Conservation (phyloP, 64 coral and sea anemone species). For the Cladopsammia gracilis region DNA sequence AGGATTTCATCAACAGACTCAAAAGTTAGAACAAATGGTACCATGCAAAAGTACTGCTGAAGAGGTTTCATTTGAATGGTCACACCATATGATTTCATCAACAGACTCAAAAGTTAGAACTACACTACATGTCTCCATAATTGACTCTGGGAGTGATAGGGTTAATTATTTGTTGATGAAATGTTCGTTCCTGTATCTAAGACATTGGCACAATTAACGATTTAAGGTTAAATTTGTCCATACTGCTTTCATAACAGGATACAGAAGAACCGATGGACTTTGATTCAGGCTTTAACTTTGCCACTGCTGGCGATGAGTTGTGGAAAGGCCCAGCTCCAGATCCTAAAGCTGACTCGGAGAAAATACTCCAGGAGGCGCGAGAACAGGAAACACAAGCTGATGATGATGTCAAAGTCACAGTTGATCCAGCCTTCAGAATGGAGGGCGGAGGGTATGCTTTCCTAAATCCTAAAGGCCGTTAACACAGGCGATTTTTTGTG, state of each 20-base stretch:
- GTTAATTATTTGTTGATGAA: too few species aligned
- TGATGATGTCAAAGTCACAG: slow-evolving; percentile 21
- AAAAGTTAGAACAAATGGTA: too few species aligned
- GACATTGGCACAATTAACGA: background rate
- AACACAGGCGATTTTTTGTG: too few species aligned
- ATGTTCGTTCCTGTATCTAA: too few species aligned
- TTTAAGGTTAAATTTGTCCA: background rate
- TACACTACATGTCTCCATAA: too few species aligned
- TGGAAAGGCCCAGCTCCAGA: slow-evolving; percentile 56
- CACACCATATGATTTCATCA: too few species aligned
- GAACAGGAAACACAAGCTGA: slow-evolving; percentile 1
- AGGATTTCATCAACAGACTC: too few species aligned
- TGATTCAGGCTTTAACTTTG: slow-evolving; percentile 57
- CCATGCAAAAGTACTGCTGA: too few species aligned
- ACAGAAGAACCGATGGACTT: slow-evolving; percentile 58
- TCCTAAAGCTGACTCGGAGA: slow-evolving; percentile 40
- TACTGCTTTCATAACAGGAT: slow-evolving; percentile 12
- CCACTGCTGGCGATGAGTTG: slow-evolving; percentile 27
- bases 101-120: too few species aligned
- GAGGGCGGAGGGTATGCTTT: slow-evolving; percentile 37
- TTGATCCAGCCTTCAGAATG: slow-evolving; percentile 45
- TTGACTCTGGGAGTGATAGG: too few species aligned
- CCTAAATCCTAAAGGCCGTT: background rate
- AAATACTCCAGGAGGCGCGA: slow-evolving; percentile 56
- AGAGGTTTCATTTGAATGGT: too few species aligned